phyloP scores from a whole-genome alignment of 2,113 vertebrate genomes.

The Petrocephalus zakoni region DNA sequence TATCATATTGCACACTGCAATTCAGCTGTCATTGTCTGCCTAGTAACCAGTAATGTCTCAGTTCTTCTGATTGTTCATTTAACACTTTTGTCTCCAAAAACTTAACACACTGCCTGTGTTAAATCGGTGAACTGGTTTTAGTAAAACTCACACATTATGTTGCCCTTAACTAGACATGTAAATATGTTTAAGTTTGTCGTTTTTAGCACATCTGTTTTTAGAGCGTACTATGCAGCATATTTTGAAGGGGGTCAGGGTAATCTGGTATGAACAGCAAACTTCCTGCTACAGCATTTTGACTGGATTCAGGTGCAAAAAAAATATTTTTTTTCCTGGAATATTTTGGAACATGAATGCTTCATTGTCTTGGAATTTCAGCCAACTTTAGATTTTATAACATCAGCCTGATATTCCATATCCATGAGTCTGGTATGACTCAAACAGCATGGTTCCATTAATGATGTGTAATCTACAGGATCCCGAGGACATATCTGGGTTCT shows the following conservation, averaged over 20 bases:
- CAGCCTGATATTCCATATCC: neutral
- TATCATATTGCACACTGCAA: neutral
- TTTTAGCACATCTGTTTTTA: neutral
- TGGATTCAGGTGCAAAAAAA: no score
- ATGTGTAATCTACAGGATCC: no score
- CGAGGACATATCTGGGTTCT: neutral
- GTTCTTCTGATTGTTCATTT: neutral
- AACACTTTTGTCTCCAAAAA: neutral
- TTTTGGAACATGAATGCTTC: neutral
- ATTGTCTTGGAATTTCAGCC: neutral
- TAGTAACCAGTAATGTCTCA: neutral
- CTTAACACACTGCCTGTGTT: neutral
- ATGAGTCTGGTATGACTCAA: no score
- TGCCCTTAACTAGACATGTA: neutral
- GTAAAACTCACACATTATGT: neutral
- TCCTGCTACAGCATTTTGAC: neutral
- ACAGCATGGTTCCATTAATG: no score
- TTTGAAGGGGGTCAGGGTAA: neutral
- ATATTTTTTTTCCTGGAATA: no score
- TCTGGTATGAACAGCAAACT: neutral
- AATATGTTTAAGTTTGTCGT: neutral
- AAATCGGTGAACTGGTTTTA: neutral
- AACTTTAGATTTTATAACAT: neutral
- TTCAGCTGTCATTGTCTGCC: neutral
- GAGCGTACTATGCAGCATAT: neutral